Percentiles rank a stretch among this genome's conserved stretches.
Conservation (phyloP, 2,113 vertebrate species). For the Pimephales promelas region DNA sequence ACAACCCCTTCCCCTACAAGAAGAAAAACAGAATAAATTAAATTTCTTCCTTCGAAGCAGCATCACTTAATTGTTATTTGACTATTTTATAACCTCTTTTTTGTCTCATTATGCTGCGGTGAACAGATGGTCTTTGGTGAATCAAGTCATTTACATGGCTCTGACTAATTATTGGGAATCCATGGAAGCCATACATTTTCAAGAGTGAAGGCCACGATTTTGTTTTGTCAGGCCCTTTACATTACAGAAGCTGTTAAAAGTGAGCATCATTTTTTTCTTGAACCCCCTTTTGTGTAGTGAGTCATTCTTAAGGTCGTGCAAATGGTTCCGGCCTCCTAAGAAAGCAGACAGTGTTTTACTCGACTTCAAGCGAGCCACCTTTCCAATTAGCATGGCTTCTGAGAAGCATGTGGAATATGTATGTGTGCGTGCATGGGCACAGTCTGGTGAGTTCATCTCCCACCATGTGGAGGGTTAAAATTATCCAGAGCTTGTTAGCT, state of each 20-base stretch:
- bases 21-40: not conserved
- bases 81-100: conserved; percentile 22
- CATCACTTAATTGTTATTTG: conserved; percentile 20
- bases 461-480: conserved; percentile 67
- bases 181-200: not conserved
- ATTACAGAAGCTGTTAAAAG: not conserved
- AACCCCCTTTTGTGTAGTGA: not conserved
- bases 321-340: not conserved
- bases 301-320: not conserved
- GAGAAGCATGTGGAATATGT: not conserved
- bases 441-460: conserved; percentile 17
- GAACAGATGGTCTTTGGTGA: conserved; percentile 19
- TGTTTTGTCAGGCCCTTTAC: not conserved
- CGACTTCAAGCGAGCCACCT: not conserved
- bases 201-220: not conserved
- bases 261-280: not conserved
- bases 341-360: not conserved
- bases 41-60: not conserved
- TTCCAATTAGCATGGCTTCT: conserved; percentile 12
- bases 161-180: conserved; percentile 24
- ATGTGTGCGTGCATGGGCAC: not conserved
- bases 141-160: conserved; percentile 4
- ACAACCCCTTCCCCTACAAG: not conserved
- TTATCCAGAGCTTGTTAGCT: conserved; percentile 72
- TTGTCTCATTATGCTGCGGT: conserved; percentile 15